Evolutionary conservation across 1,140 invertebrate genomes (phyloP).

Genomic region (Camponotus vicinus): DNA sequence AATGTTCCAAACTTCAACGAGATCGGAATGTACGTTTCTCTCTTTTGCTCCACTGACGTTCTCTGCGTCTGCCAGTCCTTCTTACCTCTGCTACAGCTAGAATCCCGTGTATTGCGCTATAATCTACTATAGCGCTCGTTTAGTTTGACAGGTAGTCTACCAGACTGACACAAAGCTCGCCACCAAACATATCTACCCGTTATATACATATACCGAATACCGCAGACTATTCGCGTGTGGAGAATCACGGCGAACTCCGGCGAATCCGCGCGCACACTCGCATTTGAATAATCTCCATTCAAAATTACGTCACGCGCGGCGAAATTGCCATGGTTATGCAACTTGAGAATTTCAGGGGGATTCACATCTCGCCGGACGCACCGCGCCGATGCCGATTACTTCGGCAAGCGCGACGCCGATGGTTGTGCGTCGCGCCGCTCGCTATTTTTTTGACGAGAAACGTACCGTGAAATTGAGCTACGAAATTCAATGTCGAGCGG

Average conservation of each 20-base stretch:
- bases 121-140: slow-evolving; percentile 63
- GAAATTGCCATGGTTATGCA: slow-evolving; percentile 81
- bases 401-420: slow-evolving; percentile 26
- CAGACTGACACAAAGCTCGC: slow-evolving; percentile 74
- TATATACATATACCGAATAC: background rate
- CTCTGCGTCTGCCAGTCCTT: slow-evolving; percentile 7
- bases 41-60: slow-evolving; percentile 4
- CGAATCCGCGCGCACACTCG: slow-evolving; percentile 64
- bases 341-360: slow-evolving; percentile 78
- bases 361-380: slow-evolving; percentile 68
- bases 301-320: slow-evolving; percentile 79
- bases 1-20: no score
- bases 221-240: background rate
- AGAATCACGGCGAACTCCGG: slow-evolving; percentile 52
- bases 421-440: background rate
- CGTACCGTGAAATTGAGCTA: slow-evolving; percentile 61
- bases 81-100: slow-evolving; percentile 32
- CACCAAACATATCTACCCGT: slow-evolving; percentile 67
- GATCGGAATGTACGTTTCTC: background rate
- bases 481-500: slow-evolving; percentile 57
- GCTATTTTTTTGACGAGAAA: slow-evolving; percentile 57
- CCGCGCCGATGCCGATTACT: slow-evolving; percentile 1
- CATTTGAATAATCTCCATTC: slow-evolving; percentile 81
- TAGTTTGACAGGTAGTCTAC: slow-evolving; percentile 77
- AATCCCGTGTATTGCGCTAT: slow-evolving; percentile 29